Base-by-base conservation (phyloP, 2,888 invertebrate species). In the Dioctria rufipes region DNA sequence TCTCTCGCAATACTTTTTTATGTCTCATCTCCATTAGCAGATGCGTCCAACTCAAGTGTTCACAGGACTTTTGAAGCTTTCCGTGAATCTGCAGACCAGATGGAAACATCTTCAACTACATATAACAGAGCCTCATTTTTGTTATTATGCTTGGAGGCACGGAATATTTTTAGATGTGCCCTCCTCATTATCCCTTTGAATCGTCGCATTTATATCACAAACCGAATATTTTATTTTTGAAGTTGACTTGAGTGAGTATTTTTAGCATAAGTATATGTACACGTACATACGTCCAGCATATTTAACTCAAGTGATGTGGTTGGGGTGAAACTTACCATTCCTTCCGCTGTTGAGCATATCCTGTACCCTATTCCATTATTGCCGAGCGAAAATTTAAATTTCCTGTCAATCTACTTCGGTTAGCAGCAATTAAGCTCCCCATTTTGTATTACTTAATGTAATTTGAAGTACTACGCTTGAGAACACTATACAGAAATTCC, bases 161-260 rank as follows among this genome's bases (percentile, higher is more conserved):
- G 51, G 42, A 73, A 73, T 73, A 73, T 73, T 73, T 73, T 73
- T 73, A 73, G 54, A 54, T 39, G 5, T 54, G 54, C 58, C 42
- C 73, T 40, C 54, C 60, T 73, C 58, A 60, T 58, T 58, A 73
- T 43, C 60, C 73, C 58, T 73, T 73, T 58, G 60, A 58, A 71
- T 25, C 25, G 11, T 71, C 54, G 39, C 46, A 71, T 40, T 25
- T 71, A 71, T 71, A 51, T 11, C 51, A 54, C 11, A 54, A 71
- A 54, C 71, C 39, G 71, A 54, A 51, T 46, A 39, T 71, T 54
- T 37, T 71, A 71, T 71, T 71, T 71, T 71, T 54, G 71, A 71
- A 40, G 71, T n/a, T 25, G 54, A 9, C 51, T 37, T 5, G 54
- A 54, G 39, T 5, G 54, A 54, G 39, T 71, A 71, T 71, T 71